Conservation (phyloP, 2,113 vertebrate genomes). For the Pristiophorus japonicus region DNA sequence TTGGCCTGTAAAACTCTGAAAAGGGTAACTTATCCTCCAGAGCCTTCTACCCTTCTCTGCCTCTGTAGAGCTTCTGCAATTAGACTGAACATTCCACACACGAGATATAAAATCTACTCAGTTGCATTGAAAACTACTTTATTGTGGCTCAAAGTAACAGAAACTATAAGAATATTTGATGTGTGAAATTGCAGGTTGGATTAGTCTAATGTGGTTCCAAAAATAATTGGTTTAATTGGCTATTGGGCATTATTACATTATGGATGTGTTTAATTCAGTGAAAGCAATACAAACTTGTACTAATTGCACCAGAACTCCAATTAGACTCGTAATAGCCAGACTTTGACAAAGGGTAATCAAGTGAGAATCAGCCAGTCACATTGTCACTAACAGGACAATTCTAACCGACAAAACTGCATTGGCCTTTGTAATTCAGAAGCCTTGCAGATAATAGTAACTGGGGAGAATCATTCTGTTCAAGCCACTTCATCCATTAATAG, state of each 20-base stretch:
- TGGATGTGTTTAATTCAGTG: background rate
- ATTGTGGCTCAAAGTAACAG: background rate
- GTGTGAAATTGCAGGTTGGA: background rate
- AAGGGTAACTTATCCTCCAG: background rate
- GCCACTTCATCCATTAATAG: background rate
- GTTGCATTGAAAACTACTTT: background rate
- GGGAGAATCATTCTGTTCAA: background rate
- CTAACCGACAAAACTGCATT: background rate
- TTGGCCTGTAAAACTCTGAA: background rate
- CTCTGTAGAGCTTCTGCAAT: background rate
- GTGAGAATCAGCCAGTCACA: background rate
- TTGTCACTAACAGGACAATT: background rate
- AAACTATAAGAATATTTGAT: background rate
- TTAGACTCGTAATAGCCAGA: background rate
- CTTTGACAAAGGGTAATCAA: background rate
- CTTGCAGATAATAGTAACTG: background rate
- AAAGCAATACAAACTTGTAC: background rate
- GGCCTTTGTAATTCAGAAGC: background rate
- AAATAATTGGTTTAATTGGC: background rate
- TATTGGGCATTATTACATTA: background rate
- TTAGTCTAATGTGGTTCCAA: background rate
- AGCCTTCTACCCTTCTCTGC: background rate
- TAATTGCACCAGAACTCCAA: background rate
- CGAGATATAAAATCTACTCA: background rate
- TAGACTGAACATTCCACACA: background rate